These are phyloP conservation scores for Sinella curviseta DNA, from an alignment of 1,140 invertebrate genomes.

Conservation along the genomic window DNA sequence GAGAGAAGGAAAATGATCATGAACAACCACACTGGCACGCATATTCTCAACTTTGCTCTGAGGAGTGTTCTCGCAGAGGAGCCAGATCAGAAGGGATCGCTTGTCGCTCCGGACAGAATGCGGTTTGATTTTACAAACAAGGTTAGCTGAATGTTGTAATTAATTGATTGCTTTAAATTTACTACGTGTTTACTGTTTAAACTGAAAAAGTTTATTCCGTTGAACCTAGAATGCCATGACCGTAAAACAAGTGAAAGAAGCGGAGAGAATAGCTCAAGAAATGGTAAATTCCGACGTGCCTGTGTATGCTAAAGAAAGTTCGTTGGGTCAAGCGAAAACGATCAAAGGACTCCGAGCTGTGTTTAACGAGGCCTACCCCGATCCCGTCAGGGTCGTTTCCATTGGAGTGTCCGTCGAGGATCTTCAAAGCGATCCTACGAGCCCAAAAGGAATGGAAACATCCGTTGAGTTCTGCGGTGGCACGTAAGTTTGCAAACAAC, in stretches of 20 bases:
- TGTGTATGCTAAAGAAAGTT: slow-evolving; percentile 89
- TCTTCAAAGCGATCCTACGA: slow-evolving; percentile 80
- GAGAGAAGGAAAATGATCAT: slow-evolving; percentile 82
- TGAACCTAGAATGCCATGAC: slow-evolving; percentile 72
- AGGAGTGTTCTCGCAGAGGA: slow-evolving; percentile 84
- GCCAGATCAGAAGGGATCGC: slow-evolving; percentile 93
- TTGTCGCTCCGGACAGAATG: slow-evolving; percentile 95
- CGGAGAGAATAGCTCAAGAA: slow-evolving; percentile 76
- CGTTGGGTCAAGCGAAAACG: slow-evolving; percentile 79
- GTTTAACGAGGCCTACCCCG: slow-evolving; percentile 98
- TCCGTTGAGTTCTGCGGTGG: slow-evolving; percentile 99
- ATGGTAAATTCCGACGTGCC: slow-evolving; percentile 76
- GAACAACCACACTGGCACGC: slow-evolving; percentile 99
- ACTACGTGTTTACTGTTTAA: too few relatives aligned
- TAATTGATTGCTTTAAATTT: background rate
- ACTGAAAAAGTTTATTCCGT: too few relatives aligned
- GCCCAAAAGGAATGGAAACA: slow-evolving; percentile 73
- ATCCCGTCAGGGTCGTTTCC: slow-evolving; percentile 95
- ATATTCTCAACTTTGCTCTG: slow-evolving; percentile 93
- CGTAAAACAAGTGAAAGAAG: slow-evolving; percentile 77
- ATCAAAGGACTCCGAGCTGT: slow-evolving; percentile 95
- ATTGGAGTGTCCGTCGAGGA: slow-evolving; percentile 90
- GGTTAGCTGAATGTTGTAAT: slow-evolving; percentile 55
- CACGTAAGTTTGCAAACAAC: slow-evolving; percentile 77
- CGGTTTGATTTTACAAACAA: slow-evolving; percentile 98